Conservation (phyloP, 2,888 invertebrate genomes). For the Argyra leucocephala region DNA sequence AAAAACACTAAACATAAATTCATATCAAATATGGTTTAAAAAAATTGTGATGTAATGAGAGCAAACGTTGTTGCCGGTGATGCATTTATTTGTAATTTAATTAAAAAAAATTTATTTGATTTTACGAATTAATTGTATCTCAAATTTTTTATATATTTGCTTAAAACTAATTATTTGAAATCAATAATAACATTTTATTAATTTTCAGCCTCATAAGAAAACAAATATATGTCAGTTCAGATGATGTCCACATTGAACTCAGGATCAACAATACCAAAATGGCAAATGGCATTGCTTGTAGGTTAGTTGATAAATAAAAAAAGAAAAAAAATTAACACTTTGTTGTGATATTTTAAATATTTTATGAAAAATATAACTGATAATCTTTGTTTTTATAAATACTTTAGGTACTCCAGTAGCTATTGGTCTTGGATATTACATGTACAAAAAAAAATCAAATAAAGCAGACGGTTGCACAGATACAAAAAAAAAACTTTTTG, state of each 20-base stretch:
- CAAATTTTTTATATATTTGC: too few relatives aligned
- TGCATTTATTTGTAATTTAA: too few relatives aligned
- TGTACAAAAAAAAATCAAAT: constrained; percentile 25
- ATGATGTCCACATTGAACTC: neutral
- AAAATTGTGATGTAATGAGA: constrained; percentile 1
- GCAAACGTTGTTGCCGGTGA: too few relatives aligned
- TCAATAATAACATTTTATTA: neutral
- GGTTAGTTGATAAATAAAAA: neutral
- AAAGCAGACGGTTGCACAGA: constrained; percentile 22
- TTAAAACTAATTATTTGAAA: too few relatives aligned
- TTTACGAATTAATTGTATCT: too few relatives aligned
- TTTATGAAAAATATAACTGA: neutral
- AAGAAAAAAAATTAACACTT: too few relatives aligned
- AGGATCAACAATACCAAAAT: constrained; percentile 58
- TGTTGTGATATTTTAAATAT: too few relatives aligned
- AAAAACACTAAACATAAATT: too few relatives aligned
- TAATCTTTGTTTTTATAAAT: neutral
- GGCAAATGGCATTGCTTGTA: constrained; percentile 70
- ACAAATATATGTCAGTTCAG: neutral
- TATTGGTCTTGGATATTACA: constrained; percentile 68
- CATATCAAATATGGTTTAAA: neutral
- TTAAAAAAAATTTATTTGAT: too few relatives aligned
- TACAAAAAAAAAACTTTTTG: constrained; percentile 39
- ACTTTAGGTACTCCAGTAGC: constrained; percentile 70
- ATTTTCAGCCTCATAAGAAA: neutral